These are phyloP conservation scores for Pelusios castaneus DNA, from an alignment of 2,113 vertebrate genomes.

Conservation along the genomic window DNA sequence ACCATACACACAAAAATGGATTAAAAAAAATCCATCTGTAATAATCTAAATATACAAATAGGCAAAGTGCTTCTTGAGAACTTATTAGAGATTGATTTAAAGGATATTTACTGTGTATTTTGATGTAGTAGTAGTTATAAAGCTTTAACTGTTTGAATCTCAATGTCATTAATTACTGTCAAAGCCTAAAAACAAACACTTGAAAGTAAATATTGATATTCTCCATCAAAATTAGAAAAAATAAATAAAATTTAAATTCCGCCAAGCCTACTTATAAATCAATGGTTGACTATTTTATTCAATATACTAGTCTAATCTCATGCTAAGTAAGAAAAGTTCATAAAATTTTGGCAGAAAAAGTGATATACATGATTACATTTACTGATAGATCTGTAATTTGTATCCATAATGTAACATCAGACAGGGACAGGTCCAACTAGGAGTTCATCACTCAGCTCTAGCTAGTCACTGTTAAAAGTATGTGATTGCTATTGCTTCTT, in stretches of 20 bases:
- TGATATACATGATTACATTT: background rate
- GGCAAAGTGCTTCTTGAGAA: background rate
- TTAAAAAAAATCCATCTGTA: background rate
- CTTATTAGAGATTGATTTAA: background rate
- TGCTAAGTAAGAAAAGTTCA: background rate
- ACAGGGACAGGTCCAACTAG: background rate
- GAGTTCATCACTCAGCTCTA: background rate
- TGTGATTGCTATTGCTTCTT: background rate
- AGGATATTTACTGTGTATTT: background rate
- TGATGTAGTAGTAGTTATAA: background rate
- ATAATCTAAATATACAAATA: background rate
- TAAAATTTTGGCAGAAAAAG: constrained; percentile 27
- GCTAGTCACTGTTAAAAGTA: background rate
- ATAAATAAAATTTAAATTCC: background rate
- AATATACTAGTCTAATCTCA: constrained; percentile 24
- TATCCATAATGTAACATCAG: background rate
- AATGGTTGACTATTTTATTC: constrained; percentile 34
- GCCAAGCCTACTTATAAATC: constrained; percentile 34
- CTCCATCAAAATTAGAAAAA: background rate
- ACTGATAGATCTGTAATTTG: constrained; percentile 40
- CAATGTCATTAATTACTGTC: background rate
- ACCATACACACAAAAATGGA: background rate
- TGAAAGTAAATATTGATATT: background rate
- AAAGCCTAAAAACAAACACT: background rate
- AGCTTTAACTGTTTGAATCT: background rate